Percentiles rank a stretch among this genome's conserved stretches.
These are phyloP conservation scores for Stenchaetothrips biformis DNA, from an alignment of 2,888 invertebrate species.

Conservation along the genomic window DNA sequence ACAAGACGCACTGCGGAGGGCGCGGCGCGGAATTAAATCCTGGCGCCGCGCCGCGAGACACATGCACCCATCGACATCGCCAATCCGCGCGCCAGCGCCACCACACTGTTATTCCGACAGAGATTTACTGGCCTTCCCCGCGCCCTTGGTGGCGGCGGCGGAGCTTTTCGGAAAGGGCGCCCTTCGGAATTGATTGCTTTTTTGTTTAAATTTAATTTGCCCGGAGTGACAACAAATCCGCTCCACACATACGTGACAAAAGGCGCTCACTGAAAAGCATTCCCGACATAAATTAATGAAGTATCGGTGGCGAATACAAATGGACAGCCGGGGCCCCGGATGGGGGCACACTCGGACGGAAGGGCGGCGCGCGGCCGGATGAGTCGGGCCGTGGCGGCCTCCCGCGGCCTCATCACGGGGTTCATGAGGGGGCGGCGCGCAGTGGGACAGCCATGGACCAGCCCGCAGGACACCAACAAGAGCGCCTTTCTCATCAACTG, in stretches of 20 bases:
- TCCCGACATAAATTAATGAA: not conserved
- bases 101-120: not conserved
- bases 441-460: not conserved
- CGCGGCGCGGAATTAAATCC: slow-evolving; percentile 7
- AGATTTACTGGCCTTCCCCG: slow-evolving; percentile 3
- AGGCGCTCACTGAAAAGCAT: not conserved
- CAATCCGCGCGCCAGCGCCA: not conserved
- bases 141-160: not conserved
- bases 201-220: no score
- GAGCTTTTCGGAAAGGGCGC: not conserved
- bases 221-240: no score
- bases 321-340: not conserved
- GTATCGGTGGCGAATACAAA: slow-evolving; percentile 2
- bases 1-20: not conserved
- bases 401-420: not conserved
- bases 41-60: not conserved
- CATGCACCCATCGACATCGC: not conserved
- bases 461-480: not conserved
- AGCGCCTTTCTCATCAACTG: not conserved
- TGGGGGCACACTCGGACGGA: not conserved
- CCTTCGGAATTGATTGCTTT: no score
- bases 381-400: not conserved
- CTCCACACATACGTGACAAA: no score
- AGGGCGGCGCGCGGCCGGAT: not conserved
- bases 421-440: not conserved